Evolutionary conservation across 1,140 invertebrate species (phyloP).

Genomic region (Brachionus rubens): DNA sequence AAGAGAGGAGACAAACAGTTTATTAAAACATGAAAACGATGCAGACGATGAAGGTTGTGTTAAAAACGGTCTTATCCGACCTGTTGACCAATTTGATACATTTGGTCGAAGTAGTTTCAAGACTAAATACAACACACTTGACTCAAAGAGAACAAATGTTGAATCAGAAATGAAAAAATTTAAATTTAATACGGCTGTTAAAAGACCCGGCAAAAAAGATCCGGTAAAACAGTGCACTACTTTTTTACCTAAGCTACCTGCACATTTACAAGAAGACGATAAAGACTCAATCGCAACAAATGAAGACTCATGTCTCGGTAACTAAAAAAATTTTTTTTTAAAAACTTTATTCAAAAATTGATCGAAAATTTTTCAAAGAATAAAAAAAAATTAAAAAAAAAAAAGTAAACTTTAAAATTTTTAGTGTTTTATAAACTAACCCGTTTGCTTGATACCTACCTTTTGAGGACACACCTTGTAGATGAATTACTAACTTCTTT

Average conservation of each 20-base stretch:
- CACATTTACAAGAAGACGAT: not conserved
- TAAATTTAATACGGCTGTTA: constrained; percentile 16
- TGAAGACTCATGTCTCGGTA: constrained; percentile 11
- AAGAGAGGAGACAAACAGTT: not conserved
- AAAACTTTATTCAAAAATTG: not conserved
- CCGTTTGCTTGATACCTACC: too few relatives aligned
- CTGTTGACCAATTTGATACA: not conserved
- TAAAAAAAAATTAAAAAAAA: too few relatives aligned
- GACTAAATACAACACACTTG: not conserved
- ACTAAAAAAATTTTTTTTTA: not conserved
- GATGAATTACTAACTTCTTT: too few relatives aligned
- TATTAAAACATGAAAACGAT: constrained; percentile 17
- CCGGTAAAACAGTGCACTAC: not conserved
- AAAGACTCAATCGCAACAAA: not conserved
- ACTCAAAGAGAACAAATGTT: not conserved
- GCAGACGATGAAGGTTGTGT: constrained; percentile 1
- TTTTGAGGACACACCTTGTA: too few relatives aligned
- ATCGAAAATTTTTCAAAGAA: too few relatives aligned
- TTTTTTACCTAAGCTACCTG: constrained; percentile 13
- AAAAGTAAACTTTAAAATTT: too few relatives aligned
- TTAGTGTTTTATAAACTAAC: too few relatives aligned
- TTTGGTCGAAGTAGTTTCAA: constrained; percentile 27
- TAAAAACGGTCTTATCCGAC: not conserved
- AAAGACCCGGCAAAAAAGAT: not conserved
- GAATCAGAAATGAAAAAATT: not conserved